A percentile compares a stretch with the other conserved stretches of the same genome.
phyloP scores from a whole-genome alignment of 2,113 vertebrate genomes.

The Proteles cristata region DNA sequence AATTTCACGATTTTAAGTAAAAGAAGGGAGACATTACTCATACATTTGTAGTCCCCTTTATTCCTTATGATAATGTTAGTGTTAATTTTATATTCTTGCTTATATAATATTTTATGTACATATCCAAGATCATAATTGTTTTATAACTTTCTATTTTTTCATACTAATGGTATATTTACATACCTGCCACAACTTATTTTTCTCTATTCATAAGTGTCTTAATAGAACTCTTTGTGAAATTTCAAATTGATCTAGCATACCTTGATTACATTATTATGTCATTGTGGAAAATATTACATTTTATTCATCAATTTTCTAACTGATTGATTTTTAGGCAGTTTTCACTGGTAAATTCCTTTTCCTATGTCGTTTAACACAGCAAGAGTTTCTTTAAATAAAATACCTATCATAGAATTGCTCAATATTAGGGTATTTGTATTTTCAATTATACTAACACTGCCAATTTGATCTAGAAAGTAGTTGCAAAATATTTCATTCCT shows the following conservation, averaged over 20 bases:
- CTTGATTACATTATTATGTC: background rate
- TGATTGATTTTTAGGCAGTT: background rate
- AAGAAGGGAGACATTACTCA: background rate
- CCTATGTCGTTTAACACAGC: background rate
- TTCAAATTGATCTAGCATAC: background rate
- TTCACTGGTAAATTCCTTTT: background rate
- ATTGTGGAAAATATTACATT: background rate
- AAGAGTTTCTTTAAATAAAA: background rate
- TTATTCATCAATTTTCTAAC: background rate
- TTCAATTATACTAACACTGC: background rate
- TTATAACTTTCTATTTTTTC: background rate
- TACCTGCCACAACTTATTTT: background rate
- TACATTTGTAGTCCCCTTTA: rapidly evolving
- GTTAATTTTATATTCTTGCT: background rate
- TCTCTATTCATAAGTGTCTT: background rate
- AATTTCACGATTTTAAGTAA: background rate
- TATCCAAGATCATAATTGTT: background rate
- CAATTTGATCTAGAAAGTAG: background rate
- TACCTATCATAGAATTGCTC: background rate
- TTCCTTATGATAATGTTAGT: background rate
- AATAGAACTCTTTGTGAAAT: background rate
- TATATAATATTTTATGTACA: background rate
- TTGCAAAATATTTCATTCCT: background rate
- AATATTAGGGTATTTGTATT: background rate
- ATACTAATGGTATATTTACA: background rate